phyloP scores from a whole-genome alignment of 2,888 invertebrate species.

The Mylabris sibirica region DNA sequence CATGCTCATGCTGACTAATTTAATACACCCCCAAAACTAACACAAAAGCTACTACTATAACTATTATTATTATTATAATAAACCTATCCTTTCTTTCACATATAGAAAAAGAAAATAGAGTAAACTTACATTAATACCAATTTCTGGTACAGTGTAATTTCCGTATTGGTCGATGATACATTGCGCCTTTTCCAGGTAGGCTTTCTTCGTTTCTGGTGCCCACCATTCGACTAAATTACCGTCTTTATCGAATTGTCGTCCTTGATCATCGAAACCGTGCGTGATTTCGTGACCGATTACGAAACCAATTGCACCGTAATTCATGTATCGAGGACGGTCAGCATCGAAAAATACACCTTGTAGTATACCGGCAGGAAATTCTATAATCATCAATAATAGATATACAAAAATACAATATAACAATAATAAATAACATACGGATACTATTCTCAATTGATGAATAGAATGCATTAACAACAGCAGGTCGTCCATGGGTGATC shows the following conservation, averaged over 20 bases:
- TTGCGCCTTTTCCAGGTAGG: constrained; percentile 83
- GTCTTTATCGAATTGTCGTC: constrained; percentile 89
- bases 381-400: constrained; percentile 60
- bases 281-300: constrained; percentile 94
- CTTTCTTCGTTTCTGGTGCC: constrained; percentile 81
- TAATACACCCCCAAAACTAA: background rate
- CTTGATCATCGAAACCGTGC: constrained; percentile 89
- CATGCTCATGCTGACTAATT: constrained; percentile 1
- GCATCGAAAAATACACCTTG: constrained; percentile 92
- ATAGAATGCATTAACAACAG: constrained; percentile 87
- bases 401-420: background rate
- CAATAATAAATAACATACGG: constrained; percentile 67
- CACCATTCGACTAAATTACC: constrained; percentile 96
- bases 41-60: background rate
- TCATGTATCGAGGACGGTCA: constrained; percentile 89
- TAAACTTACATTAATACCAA: constrained; percentile 75
- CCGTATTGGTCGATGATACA: constrained; percentile 95
- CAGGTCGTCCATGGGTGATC: constrained; percentile 84
- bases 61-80: too few relatives aligned
- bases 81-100: background rate
- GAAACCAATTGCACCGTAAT: constrained; percentile 90
- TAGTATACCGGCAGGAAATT: constrained; percentile 92
- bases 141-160: constrained; percentile 83
- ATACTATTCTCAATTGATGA: constrained; percentile 87
- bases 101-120: background rate